Evolutionary conservation across 2,797 vertebrate genomes (phyloP).

Genomic region (Mormyrus hasselquistii): DNA sequence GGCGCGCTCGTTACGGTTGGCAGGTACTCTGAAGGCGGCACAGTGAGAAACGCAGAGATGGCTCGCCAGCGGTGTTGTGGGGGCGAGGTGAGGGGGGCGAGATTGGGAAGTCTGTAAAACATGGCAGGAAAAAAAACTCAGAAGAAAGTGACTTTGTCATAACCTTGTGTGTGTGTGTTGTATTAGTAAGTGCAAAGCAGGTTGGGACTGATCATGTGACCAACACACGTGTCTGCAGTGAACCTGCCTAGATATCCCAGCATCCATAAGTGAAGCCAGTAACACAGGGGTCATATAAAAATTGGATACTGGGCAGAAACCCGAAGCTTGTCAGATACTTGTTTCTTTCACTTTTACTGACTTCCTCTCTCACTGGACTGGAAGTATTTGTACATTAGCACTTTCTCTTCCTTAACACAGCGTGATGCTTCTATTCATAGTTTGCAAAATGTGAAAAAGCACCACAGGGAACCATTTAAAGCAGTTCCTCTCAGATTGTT

Average conservation of each 20-base stretch:
- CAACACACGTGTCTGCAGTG: not conserved
- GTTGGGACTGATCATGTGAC: not conserved
- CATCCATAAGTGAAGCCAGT: not conserved
- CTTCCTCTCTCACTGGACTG: not conserved
- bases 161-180: not conserved
- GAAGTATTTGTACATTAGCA: not conserved
- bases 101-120: constrained; percentile 17
- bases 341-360: not conserved
- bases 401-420: not conserved
- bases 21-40: constrained; percentile 37
- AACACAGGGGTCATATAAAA: not conserved
- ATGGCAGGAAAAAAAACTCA: not conserved
- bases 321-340: not conserved
- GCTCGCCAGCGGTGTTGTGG: constrained; percentile 17
- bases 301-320: not conserved
- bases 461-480: not conserved
- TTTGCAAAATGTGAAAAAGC: not conserved
- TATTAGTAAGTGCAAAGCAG: not conserved
- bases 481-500: not conserved
- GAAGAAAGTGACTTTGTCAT: not conserved
- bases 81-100: not conserved
- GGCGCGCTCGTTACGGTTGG: constrained; percentile 37
- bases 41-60: constrained; percentile 37
- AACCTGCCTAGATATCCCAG: not conserved
- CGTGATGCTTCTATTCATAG: not conserved